A percentile compares a stretch with the other conserved stretches of the same genome.
Evolutionary conservation across 1,140 invertebrate genomes (phyloP).

Genomic region (Olivierus martensii): DNA sequence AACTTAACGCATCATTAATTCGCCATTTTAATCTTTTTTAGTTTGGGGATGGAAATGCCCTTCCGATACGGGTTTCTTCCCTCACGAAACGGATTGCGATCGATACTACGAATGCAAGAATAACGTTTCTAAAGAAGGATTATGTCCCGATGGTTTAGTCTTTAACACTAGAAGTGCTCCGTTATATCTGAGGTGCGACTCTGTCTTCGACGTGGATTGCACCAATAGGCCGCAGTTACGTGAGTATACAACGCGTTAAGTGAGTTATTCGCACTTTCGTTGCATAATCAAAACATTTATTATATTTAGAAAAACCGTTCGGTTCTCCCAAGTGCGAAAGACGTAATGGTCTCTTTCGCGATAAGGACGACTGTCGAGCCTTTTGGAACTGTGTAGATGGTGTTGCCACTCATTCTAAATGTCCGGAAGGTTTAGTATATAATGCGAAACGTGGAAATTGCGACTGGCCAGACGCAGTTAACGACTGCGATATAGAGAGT

Average conservation of each 20-base stretch:
- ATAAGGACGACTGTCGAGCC: slow-evolving; percentile 63
- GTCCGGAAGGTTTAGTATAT: slow-evolving; percentile 67
- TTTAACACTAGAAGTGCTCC: slow-evolving; percentile 43
- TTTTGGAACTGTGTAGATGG: slow-evolving; percentile 83
- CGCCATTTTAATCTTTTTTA: too few species aligned
- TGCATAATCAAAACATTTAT: background rate
- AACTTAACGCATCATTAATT: too few species aligned
- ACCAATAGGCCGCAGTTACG: slow-evolving; percentile 53
- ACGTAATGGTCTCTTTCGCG: slow-evolving; percentile 66
- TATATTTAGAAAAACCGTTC: slow-evolving; percentile 10
- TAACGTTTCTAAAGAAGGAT: slow-evolving; percentile 43
- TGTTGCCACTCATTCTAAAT: slow-evolving; percentile 58
- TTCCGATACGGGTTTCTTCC: slow-evolving; percentile 51
- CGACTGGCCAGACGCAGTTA: slow-evolving; percentile 10
- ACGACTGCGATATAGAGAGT: slow-evolving; percentile 37
- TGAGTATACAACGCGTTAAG: slow-evolving; percentile 50
- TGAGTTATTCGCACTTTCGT: too few species aligned
- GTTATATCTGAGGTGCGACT: slow-evolving; percentile 45
- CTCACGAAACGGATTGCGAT: slow-evolving; percentile 62
- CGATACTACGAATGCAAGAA: slow-evolving; percentile 61
- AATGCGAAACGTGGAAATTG: slow-evolving; percentile 62
- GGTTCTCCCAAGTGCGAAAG: slow-evolving; percentile 38
- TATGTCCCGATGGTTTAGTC: slow-evolving; percentile 67
- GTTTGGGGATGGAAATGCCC: slow-evolving; percentile 1
- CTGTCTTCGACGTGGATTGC: slow-evolving; percentile 63